phyloP scores from a whole-genome alignment of 1,140 invertebrate genomes.

The Heliothis virescens region DNA sequence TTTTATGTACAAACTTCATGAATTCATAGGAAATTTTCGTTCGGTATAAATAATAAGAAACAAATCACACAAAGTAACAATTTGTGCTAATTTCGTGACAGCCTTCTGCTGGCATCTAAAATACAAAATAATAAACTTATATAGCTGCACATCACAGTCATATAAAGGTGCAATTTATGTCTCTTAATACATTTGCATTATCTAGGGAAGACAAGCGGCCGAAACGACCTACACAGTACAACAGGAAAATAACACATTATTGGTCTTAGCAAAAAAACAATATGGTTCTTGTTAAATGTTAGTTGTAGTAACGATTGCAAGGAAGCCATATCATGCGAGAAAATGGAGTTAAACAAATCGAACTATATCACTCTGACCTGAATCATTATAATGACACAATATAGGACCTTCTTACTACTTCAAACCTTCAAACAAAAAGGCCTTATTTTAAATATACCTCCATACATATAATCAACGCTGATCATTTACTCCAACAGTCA shows the following conservation, averaged over 20 bases:
- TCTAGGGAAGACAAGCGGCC: constrained; percentile 5
- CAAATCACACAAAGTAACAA: neutral
- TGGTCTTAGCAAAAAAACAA: neutral
- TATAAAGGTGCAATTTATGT: constrained; percentile 4
- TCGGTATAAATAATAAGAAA: neutral
- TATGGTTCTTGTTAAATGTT: too few relatives aligned
- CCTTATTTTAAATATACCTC: too few relatives aligned
- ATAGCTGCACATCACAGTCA: constrained; percentile 23
- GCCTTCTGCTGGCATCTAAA: neutral
- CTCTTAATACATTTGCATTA: neutral
- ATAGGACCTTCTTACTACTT: too few relatives aligned
- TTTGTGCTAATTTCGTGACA: constrained; percentile 12
- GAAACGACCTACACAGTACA: neutral
- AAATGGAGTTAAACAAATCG: too few relatives aligned
- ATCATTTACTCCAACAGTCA: neutral
- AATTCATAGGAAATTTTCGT: neutral
- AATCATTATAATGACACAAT: too few relatives aligned
- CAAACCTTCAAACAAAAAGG: too few relatives aligned
- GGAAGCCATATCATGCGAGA: too few relatives aligned
- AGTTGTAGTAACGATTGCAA: too few relatives aligned
- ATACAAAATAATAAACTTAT: neutral
- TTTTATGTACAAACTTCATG: constrained; percentile 33
- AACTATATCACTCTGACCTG: too few relatives aligned
- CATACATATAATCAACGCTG: too few relatives aligned
- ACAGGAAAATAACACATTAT: neutral